Evolutionary conservation across 2,888 invertebrate species (phyloP).

Genomic region (Agrilus cyanescens): DNA sequence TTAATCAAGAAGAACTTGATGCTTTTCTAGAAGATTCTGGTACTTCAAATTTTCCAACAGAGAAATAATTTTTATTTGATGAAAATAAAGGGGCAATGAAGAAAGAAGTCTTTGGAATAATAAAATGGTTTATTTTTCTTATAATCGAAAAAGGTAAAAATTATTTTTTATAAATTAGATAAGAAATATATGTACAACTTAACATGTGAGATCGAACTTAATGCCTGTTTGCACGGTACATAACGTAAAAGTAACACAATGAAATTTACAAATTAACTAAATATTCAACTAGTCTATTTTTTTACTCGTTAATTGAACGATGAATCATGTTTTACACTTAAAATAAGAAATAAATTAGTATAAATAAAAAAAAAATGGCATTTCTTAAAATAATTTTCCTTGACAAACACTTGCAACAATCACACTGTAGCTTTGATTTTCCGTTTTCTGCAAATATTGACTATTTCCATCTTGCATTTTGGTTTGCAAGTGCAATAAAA

Average conservation of each 20-base stretch:
- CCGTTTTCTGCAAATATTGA: too few relatives aligned
- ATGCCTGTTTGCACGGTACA: slow-evolving; percentile 11
- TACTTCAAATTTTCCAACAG: not conserved
- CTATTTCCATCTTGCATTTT: too few relatives aligned
- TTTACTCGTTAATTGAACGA: not conserved
- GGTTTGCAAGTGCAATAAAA: too few relatives aligned
- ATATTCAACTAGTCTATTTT: not conserved
- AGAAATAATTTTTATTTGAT: not conserved
- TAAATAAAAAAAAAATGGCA: not conserved
- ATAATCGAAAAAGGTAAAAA: slow-evolving; percentile 3
- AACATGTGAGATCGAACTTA: slow-evolving; percentile 17
- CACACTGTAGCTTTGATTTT: too few relatives aligned
- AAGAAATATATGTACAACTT: slow-evolving; percentile 13
- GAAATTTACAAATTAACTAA: slow-evolving; percentile 2
- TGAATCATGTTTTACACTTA: not conserved
- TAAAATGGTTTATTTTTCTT: not conserved
- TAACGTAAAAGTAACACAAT: slow-evolving; percentile 1
- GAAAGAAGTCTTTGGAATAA: not conserved
- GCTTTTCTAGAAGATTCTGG: slow-evolving; percentile 44
- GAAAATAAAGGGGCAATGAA: not conserved
- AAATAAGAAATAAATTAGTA: not conserved
- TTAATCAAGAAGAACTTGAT: slow-evolving; percentile 47
- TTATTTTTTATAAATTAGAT: slow-evolving; percentile 8
- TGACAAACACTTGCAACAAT: too few relatives aligned
- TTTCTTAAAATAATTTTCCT: not conserved